Percentiles rank a stretch among this genome's conserved stretches.
Conservation (phyloP, 2,888 invertebrate species). For the Plagiodera versicolora region DNA sequence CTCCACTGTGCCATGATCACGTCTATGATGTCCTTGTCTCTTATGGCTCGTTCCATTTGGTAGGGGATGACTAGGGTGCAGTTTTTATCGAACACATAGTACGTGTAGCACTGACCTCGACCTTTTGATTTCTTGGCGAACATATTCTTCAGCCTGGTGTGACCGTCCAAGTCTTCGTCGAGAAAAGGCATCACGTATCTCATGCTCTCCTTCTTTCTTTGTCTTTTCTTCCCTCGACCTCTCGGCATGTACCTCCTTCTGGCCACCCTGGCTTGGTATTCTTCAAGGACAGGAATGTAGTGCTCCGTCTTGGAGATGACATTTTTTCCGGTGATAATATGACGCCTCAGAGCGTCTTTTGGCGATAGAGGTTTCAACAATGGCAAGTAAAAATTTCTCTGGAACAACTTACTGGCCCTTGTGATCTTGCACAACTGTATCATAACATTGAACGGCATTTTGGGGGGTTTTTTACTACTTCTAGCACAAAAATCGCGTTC, state of each 20-base stretch:
- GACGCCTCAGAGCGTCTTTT: conserved; percentile 78
- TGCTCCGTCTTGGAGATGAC: conserved; percentile 74
- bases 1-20: conserved; percentile 75
- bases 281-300: conserved; percentile 76
- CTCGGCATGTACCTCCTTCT: conserved; percentile 48
- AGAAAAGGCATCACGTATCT: conserved; percentile 49
- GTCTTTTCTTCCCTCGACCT: conserved; percentile 49
- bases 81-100: conserved; percentile 71
- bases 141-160: conserved; percentile 48
- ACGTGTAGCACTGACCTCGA: conserved; percentile 66
- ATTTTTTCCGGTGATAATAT: conserved; percentile 78
- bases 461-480: conserved; percentile 32
- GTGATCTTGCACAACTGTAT: conserved; percentile 81
- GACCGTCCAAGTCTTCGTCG: conserved; percentile 50
- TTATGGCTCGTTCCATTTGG: conserved; percentile 73
- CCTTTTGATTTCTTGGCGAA: conserved; percentile 61
- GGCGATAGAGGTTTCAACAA: conserved; percentile 79
- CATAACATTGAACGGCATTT: conserved; percentile 53
- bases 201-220: conserved; percentile 46
- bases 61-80: conserved; percentile 74
- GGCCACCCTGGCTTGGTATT: conserved; percentile 45
- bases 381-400: conserved; percentile 81
- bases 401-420: conserved; percentile 76
- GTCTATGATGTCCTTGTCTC: conserved; percentile 75
- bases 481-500: conserved; percentile 20